Base-by-base conservation (phyloP, 2,113 vertebrate genomes). In the Hippocampus comes region DNA sequence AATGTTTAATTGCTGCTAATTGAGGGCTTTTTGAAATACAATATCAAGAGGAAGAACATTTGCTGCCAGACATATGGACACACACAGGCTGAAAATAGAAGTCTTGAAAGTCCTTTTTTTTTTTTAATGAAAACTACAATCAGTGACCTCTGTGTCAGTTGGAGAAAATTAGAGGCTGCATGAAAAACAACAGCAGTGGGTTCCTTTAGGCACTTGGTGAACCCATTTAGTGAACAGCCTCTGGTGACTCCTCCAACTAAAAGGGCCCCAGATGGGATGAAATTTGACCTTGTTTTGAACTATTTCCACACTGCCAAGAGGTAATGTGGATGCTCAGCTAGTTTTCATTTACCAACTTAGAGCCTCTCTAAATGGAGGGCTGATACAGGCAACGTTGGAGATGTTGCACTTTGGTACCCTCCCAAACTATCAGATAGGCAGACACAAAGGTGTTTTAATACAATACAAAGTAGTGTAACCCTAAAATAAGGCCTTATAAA, bases 171-270 rank as follows among this genome's bases (percentile, higher is more conserved):
- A 66, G 48, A 74, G 30, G 20, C 57, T 15, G 46, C 63, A 66
- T 66, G 64, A 21, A 66, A 41, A 74, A 73, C 72, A 63, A 80
- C 84, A 84, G 80, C 84, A 75, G 80, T 61, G 23, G 71, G 53
- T 49, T 81, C 74, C 85, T 84, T 59, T 61, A 81, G 84, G 87
- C 86, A 78, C 76, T 87, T 84, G 84, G 77, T 86, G 87, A 87
- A 82, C 77, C 77, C 84, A 87, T 89, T 90, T 85, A 89, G 83
- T 68, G 73, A 82, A 74, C 65, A 67, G 78, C 84, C 86, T 85
- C 78, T 74, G 73, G 84, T 87, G 81, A 88, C 76, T 89, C 86
- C 57, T 80, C 74, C 57, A 82, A 85, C 84, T 72, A 80, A 80
- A 86, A 74, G 70, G 73, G 78, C 69, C 86, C 79, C 86, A 88